Evolutionary conservation across 2,797 vertebrate genomes (phyloP), one percentile per base, ranked within the genome.

Genomic region (Centropyge bicolor): DNA sequence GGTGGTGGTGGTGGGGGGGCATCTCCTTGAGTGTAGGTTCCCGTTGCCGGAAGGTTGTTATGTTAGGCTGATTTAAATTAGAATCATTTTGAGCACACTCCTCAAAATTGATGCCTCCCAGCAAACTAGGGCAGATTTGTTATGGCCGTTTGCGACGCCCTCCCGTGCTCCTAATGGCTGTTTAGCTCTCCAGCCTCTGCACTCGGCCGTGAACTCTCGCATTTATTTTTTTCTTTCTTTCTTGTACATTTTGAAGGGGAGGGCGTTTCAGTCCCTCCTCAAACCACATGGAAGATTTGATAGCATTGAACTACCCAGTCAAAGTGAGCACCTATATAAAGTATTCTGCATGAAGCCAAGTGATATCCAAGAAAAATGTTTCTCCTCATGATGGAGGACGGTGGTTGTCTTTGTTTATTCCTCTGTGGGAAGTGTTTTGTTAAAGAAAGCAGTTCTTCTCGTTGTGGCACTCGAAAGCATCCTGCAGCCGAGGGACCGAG

Each of bases 51-150:
- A 82, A 86, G 85, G 81, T 86, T 86, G 87, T 88, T 72, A 68
- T 82, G 87, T 91, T 86, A 74, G 72, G 84, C 86, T 83, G 87
- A 91, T 95, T 92, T 94, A 87, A 94, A 94, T 92, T 77, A 84
- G 83, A 90, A 85, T 88, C 67, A 90, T 93, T 91, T 85, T 62
- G 72, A 90, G 81, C 79, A 24, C 81, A 81, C 85, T 88, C 89
- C 84, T 91, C 86, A 87, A 88, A 93, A 90, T 81, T 82, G 92
- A 88, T 87, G 90, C 91, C 91, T 93, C 82, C 43, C 83, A 88
- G 92, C 88, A 86, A 94, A 93, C 89, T 92, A 80, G 91, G 88
- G 86, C 90, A 90, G 84, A 90, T 94, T 94, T 93, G 92, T 93
- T 90, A 74, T 84, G 92, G 89, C 87, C 85, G 80, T 94, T 93